Evolutionary conservation across 2,113 vertebrate genomes (phyloP).

Genomic region (Alouatta palliata): DNA sequence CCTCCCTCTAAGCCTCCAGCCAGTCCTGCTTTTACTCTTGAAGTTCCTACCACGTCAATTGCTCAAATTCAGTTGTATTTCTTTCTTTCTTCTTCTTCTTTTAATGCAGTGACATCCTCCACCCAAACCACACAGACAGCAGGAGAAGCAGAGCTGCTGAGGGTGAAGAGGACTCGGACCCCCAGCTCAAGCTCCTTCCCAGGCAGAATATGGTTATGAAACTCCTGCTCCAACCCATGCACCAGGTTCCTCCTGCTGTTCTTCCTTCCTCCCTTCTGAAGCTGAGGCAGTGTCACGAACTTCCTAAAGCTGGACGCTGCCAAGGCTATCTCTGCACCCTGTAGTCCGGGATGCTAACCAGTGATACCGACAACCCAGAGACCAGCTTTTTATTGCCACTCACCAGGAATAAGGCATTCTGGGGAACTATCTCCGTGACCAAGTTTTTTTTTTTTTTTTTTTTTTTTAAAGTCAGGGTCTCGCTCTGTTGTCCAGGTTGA

Average conservation of each 20-base stretch:
- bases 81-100: not conserved
- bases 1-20: not conserved
- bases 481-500: no score
- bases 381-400: not conserved
- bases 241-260: not conserved
- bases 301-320: not conserved
- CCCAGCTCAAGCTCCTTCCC: not conserved
- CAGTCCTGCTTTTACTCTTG: not conserved
- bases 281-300: fast-evolving
- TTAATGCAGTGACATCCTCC: not conserved
- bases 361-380: not conserved
- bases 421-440: not conserved
- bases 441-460: not conserved
- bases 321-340: fast-evolving
- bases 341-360: not conserved
- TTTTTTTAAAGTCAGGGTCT: no score
- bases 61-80: not conserved
- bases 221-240: fast-evolving
- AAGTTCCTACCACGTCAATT: not conserved
- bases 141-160: not conserved
- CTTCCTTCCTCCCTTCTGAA: not conserved
- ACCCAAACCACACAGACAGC: not conserved
- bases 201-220: fast-evolving
- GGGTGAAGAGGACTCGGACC: fast-evolving
- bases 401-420: not conserved